Conservation (phyloP, 2,888 invertebrate species). For the Morpho achilles region DNA sequence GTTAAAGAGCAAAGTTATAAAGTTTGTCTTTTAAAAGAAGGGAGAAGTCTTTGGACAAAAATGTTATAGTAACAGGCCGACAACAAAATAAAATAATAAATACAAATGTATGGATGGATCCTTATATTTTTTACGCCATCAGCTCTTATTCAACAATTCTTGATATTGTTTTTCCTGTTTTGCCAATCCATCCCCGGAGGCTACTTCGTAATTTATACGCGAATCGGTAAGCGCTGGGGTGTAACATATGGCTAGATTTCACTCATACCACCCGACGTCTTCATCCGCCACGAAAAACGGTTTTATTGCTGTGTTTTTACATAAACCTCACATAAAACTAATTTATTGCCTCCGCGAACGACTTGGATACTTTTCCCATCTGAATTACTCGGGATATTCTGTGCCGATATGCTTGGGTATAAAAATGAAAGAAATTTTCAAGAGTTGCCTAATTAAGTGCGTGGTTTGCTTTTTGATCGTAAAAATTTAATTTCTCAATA, state of each 20-base stretch:
- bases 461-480: neutral
- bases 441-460: slow-evolving; percentile 4
- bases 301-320: slow-evolving; percentile 63
- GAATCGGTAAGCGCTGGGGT: neutral
- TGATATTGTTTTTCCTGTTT: too few relatives aligned
- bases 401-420: neutral
- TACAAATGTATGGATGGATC: too few relatives aligned
- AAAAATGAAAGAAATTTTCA: neutral
- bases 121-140: too few relatives aligned
- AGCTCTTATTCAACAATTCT: too few relatives aligned
- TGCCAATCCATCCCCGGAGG: neutral
- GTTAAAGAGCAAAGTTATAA: too few relatives aligned
- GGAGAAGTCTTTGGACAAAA: too few relatives aligned
- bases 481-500: neutral
- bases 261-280: slow-evolving; percentile 33
- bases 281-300: slow-evolving; percentile 40
- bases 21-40: too few relatives aligned
- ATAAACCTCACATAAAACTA: slow-evolving; percentile 61
- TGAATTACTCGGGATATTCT: slow-evolving; percentile 17
- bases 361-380: slow-evolving; percentile 14
- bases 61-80: too few relatives aligned
- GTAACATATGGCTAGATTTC: slow-evolving; percentile 11
- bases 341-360: slow-evolving; percentile 43
- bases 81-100: too few relatives aligned
- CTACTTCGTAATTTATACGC: neutral